Conservation (phyloP, 2,113 vertebrate genomes). For the Epinephelus cyanopodus region DNA sequence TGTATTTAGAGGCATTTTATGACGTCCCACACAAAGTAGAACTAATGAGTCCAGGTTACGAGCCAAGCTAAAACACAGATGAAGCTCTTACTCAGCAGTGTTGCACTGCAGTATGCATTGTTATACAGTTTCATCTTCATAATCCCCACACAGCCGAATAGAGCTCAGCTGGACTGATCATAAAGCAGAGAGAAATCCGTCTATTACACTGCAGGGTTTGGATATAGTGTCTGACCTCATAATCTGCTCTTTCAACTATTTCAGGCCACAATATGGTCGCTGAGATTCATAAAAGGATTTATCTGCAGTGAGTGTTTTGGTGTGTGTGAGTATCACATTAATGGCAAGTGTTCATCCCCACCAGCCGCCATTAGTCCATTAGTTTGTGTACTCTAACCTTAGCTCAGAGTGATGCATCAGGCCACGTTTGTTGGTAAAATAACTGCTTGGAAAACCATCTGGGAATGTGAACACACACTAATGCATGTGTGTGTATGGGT, state of each 20-base stretch:
- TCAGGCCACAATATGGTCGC: constrained; percentile 16
- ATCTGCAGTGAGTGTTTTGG: constrained; percentile 17
- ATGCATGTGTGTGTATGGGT: neutral
- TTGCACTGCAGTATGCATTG: constrained; percentile 20
- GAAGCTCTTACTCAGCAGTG: constrained; percentile 41
- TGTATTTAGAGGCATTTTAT: neutral
- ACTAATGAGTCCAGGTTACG: constrained; percentile 7
- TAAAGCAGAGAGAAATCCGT: constrained; percentile 52
- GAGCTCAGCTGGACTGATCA: constrained; percentile 45
- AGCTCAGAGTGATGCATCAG: constrained; percentile 2
- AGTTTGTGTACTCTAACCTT: constrained; percentile 19
- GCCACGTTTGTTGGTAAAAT: constrained; percentile 60
- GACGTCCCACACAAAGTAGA: neutral
- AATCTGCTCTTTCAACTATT: constrained; percentile 46
- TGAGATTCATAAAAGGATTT: constrained; percentile 26
- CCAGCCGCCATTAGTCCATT: constrained; percentile 26
- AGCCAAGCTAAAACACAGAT: constrained; percentile 9
- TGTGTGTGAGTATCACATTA: constrained; percentile 15
- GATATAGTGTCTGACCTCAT: constrained; percentile 23
- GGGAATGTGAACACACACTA: neutral
- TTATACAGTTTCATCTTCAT: constrained; percentile 37
- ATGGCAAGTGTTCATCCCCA: constrained; percentile 29
- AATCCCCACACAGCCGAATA: constrained; percentile 39
- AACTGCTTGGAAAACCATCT: constrained; percentile 52
- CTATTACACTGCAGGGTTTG: constrained; percentile 37